A percentile compares a stretch with the other conserved stretches of the same genome.
phyloP scores from a whole-genome alignment of 2,888 invertebrate species.

The Nesidiocoris tenuis region DNA sequence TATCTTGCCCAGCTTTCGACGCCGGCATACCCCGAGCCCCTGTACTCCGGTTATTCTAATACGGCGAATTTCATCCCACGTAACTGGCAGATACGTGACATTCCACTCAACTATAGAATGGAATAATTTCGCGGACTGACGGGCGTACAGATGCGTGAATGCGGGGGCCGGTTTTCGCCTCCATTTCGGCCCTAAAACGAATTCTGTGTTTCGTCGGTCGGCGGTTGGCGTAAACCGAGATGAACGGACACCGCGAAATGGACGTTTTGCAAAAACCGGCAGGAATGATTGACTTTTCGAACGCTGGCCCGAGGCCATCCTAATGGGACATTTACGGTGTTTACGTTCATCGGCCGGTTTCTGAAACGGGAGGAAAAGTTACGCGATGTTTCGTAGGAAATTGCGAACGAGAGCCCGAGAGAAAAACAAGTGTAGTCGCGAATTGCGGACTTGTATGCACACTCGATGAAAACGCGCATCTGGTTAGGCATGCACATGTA shows the following conservation, averaged over 20 bases:
- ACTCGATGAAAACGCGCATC: too few relatives aligned
- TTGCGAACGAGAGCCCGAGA: too few relatives aligned
- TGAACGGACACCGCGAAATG: not conserved
- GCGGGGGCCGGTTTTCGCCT: not conserved
- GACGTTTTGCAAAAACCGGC: not conserved
- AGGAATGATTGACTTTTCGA: not conserved
- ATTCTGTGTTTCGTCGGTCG: conserved; percentile 10
- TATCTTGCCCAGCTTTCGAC: not conserved
- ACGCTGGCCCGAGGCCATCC: not conserved
- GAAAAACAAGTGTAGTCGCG: too few relatives aligned
- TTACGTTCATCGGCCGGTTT: not conserved
- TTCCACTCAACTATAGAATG: conserved; percentile 27
- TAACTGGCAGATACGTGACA: conserved; percentile 25
- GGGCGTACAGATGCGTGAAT: not conserved
- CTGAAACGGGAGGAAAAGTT: too few relatives aligned
- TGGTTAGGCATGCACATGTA: too few relatives aligned
- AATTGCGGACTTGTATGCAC: too few relatives aligned
- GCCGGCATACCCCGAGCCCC: not conserved
- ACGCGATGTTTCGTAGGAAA: too few relatives aligned
- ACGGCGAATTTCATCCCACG: not conserved
- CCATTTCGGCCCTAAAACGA: conserved; percentile 18
- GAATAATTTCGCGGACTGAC: conserved; percentile 24
- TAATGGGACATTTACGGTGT: not conserved
- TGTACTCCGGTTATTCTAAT: conserved; percentile 15
- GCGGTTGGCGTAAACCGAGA: not conserved